phyloP scores from a whole-genome alignment of 1,140 invertebrate species.

The Nymphalis io region DNA sequence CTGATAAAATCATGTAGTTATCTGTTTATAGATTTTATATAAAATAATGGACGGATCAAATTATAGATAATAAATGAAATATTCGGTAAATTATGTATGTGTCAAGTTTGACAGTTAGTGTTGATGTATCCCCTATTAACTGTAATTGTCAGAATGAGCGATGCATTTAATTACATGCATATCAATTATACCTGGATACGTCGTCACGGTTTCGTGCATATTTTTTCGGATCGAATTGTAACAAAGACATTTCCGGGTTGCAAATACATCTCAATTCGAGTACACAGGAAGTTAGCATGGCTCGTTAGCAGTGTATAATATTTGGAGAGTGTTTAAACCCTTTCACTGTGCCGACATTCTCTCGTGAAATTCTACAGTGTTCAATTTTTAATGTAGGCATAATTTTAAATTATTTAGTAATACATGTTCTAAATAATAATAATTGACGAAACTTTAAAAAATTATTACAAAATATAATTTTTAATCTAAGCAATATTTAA shows the following conservation, averaged over 20 bases:
- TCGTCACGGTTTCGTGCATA: conserved; percentile 57
- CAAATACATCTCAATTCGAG: conserved; percentile 60
- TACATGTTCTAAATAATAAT: too few species aligned
- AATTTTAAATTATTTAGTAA: too few species aligned
- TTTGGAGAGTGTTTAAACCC: conserved; percentile 47
- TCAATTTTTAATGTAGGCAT: conserved; percentile 26
- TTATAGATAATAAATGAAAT: background rate
- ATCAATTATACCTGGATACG: conserved; percentile 25
- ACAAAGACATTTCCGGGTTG: conserved; percentile 73
- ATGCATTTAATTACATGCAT: conserved; percentile 32
- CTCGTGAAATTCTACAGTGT: conserved; percentile 29
- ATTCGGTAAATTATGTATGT: background rate
- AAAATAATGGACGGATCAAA: too few species aligned
- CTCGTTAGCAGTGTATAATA: conserved; percentile 62
- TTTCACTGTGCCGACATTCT: conserved; percentile 58
- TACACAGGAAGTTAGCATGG: conserved; percentile 64
- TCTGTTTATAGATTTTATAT: too few species aligned
- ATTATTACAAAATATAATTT: conserved; percentile 36
- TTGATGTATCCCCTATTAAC: background rate
- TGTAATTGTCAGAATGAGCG: background rate
- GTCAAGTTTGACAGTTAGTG: background rate
- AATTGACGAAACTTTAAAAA: too few species aligned
- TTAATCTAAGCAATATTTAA: conserved; percentile 7
- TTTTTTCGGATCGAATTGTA: conserved; percentile 43
- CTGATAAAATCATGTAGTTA: too few species aligned